A percentile compares a stretch with the other conserved stretches of the same genome.
Conservation (phyloP, 2,888 invertebrate genomes). For the Pachydiplax longipennis region DNA sequence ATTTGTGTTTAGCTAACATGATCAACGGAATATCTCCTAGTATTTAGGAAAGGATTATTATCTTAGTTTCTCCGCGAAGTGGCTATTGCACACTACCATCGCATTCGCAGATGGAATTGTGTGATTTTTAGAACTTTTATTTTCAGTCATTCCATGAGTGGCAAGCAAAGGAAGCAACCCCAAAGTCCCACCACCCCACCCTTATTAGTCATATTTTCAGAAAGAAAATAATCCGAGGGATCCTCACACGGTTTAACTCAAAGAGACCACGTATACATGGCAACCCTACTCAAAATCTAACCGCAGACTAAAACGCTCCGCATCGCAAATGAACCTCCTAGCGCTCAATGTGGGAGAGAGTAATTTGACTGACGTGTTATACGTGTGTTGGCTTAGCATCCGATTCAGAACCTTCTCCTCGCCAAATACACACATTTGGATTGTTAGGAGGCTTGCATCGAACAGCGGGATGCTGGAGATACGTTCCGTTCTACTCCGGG, state of each 20-base stretch:
- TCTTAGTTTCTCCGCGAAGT: not conserved
- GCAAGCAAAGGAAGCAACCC: not conserved
- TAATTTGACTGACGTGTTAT: not conserved
- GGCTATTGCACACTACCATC: not conserved
- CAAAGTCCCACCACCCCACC: not conserved
- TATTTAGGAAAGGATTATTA: not conserved
- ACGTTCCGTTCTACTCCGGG: not conserved
- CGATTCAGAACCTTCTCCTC: not conserved
- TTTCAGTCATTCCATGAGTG: not conserved
- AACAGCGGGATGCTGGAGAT: not conserved
- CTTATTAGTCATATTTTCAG: not conserved
- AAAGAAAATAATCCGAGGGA: not conserved
- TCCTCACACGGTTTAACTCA: not conserved
- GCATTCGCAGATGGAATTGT: not conserved
- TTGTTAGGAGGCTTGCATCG: not conserved
- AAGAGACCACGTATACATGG: not conserved
- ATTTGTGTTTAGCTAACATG: too few relatives aligned
- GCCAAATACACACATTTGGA: not conserved
- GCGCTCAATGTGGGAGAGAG: not conserved
- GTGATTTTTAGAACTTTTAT: not conserved
- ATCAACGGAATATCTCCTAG: not conserved
- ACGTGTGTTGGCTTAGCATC: not conserved
- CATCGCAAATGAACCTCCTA: not conserved
- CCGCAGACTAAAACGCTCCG: not conserved
- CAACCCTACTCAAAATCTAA: not conserved